Evolutionary conservation across 2,888 invertebrate genomes (phyloP), one percentile per base, ranked within the genome.

Genomic region (Metacarcinus magister): DNA sequence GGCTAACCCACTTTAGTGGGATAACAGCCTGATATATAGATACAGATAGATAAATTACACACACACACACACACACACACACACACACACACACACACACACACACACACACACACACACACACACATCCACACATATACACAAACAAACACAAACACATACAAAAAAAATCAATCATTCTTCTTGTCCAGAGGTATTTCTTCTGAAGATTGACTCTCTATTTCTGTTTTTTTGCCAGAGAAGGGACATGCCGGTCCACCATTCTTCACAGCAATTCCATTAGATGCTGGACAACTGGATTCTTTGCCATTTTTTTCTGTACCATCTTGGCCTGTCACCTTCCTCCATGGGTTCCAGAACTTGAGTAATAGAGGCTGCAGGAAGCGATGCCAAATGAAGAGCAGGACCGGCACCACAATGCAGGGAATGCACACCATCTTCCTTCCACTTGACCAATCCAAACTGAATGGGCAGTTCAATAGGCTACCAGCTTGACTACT

Each of bases 391-490:
- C 99, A 99, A 97, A 99, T 98, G 97, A 98, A 98, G 23, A 99
- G 98, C 91, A 99, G 98, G 96, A 99, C 98, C 1, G 99, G 99
- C 97, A 99, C 98, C 97, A 99, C 98, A 97, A 99, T 98, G 97
- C 99, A 99, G 39, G 99, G 99, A 96, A 99, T 98, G 97, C 99
- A 99, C 97, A 98, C 98, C 98, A 98, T 98, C 48, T 32, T 93
- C 16, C n/a, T 39, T 2, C 87, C 39, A 39, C 39, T 13, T 19
- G 32, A 87, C 39, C 39, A 87, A 39, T 19, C 32, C 32, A 32
- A 87, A 87, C 39, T 0, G 10, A 32, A 8, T 3, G 8, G 87
- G 4, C n/a, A 28, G 5, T 28, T 75, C 2, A 28, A 8, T 28
- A 75, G 3, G 28, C 28, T 28, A 28, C 75, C 28, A 28, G n/a